A percentile compares a stretch with the other conserved stretches of the same genome.
Conservation (phyloP, 2,888 invertebrate species). For the Synergus gifuensis region DNA sequence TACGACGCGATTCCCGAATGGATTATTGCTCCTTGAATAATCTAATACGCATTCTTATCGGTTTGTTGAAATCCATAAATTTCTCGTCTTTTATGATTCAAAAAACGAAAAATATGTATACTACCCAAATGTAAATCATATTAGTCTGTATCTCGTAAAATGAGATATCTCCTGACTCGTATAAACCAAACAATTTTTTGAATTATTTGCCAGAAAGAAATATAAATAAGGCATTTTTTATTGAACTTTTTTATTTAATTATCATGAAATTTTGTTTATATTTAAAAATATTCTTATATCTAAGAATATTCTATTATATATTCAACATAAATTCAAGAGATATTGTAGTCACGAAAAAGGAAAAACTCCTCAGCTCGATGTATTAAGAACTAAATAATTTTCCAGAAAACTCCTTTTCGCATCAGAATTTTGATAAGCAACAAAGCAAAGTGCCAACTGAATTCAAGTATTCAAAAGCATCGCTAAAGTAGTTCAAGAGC, state of each 20-base stretch:
- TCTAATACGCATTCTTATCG: background rate
- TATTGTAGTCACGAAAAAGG: background rate
- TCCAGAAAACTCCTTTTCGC: background rate
- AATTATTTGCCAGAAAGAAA: background rate
- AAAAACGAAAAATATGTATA: background rate
- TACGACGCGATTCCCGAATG: background rate
- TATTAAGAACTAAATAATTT: background rate
- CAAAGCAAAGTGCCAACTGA: background rate
- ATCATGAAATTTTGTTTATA: too few species aligned
- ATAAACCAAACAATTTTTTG: background rate
- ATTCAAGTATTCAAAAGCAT: slow-evolving; percentile 18
- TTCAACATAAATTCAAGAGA: background rate
- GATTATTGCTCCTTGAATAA: background rate
- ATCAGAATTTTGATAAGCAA: background rate
- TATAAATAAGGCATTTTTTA: background rate
- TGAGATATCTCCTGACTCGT: background rate
- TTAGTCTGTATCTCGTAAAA: background rate
- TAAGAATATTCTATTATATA: background rate
- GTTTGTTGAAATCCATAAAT: background rate
- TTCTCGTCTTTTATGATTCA: background rate
- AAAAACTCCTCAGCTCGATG: background rate
- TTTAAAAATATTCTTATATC: too few species aligned
- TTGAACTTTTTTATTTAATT: too few species aligned
- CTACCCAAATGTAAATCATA: background rate
- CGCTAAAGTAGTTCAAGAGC: slow-evolving; percentile 14